Evolutionary conservation across 2,888 invertebrate genomes (phyloP), one percentile per base, ranked within the genome.

Genomic region (Caenorhabditis sp.): DNA sequence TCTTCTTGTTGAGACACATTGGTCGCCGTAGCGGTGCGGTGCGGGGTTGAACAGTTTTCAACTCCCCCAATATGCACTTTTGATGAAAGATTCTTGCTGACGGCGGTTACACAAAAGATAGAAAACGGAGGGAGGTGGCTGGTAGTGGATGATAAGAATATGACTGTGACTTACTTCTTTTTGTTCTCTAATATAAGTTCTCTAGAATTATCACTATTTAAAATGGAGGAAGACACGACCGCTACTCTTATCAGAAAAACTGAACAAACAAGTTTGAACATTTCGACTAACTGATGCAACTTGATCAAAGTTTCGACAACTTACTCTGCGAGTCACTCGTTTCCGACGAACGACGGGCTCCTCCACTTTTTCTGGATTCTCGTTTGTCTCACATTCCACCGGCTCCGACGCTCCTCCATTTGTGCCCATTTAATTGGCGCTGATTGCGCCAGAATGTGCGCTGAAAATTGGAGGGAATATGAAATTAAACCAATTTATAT

Each of bases 281-380:
- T 28, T 47, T 11, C 20, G 15, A 50, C 11, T 40, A n/a, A 28
- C 13, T 22, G 24, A 60, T 24, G 13, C 40, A 22, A 24, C 24
- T 40, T 28, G 32, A 58, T 24, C 40, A 37, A 26, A 15, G 32
- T 40, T 40, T 4, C 15, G n/a, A n/a, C n/a, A 22, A 82, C 77
- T 82, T 20, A 82, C 82, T 60, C 82, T 77, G 68, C 82, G 68
- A 51, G 82, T 82, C 26, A 82, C 82, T 58, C 82, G 61, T 77
- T 82, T 82, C 5, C 82, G 35, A 9, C 77, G 55, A 13, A 77
- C 67, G 58, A 82, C 77, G 61, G 77, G 77, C 53, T 77, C 77
- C 1, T 37, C 61, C n/a, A 53, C 51, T 18, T 65, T 72, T 6
- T 71, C 61, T 22, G 72, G 67, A 47, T 76, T 65, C 24, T 76